Evolutionary conservation across 64 coral and sea anemone species (phyloP), one percentile per base, ranked within the genome.

Genomic region (Montipora cactus): DNA sequence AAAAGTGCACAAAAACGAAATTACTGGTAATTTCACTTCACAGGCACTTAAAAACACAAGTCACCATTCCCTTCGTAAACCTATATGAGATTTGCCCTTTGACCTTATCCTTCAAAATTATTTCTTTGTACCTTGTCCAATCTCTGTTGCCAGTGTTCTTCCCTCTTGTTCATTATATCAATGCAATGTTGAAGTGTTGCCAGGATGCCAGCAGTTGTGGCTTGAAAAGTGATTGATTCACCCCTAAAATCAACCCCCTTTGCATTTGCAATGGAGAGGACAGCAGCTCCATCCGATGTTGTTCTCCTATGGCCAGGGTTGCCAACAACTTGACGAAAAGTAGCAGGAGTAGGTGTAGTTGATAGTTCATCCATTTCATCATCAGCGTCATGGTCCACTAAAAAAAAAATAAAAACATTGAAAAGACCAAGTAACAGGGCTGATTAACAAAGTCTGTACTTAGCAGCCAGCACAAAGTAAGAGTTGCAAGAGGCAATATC

Each of bases 291-390:
- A 79, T 45, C 93, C 28, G 88, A 81, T 10, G 82, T 57, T 68
- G 76, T 78, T 69, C 78, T 79, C 9, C 79, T 89, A 18, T 89
- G 75, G 53, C 73, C 81, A 23, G 83, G 81, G 58, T 89, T 94
- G 66, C 73, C 62, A 20, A 50, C 59, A 9, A 78, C 44, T 89
- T 98, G 92, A 87, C 87, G 84, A 67, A 99, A 61, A 61, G 88
- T 91, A 19, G 92, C 91, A 11, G 98, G 92, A 12, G 98, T 99
- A 2, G 98, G 98, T 13, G 98, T 99, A 0, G 91, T 96, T 2
- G 98, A 99, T 14, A 99, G 92, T 77, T 99, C 98, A 78, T 99
- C 98, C 98, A 99, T 99, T 85, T 99, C 98, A 88, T 99, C 98
- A 90, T 99, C 98, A 1, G 98, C 98, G 90, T 99, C 98, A 87